These are phyloP conservation scores for Pangasius djambal DNA, from an alignment of 2,797 vertebrate genomes.

Conservation along the genomic window DNA sequence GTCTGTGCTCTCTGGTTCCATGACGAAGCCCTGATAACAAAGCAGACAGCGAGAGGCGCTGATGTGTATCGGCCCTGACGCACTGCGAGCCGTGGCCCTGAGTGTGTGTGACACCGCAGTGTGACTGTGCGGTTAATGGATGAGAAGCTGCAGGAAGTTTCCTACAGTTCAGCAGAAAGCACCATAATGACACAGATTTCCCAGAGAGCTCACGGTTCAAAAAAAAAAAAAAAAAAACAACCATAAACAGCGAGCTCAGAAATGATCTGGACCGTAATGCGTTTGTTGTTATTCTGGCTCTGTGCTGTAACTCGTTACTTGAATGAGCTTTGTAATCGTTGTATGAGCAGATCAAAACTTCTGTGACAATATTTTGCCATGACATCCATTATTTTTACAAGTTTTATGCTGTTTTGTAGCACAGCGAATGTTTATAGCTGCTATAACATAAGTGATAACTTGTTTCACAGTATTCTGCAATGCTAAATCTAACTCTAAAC, in stretches of 20 bases:
- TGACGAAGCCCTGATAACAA: slow-evolving; percentile 34
- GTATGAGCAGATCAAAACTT: not conserved
- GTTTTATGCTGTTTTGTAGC: not conserved
- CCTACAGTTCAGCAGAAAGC: slow-evolving; percentile 35
- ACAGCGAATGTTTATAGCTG: not conserved
- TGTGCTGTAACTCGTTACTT: not conserved
- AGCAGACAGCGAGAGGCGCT: slow-evolving; percentile 20
- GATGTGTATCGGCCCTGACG: slow-evolving; percentile 46
- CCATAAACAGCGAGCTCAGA: not conserved
- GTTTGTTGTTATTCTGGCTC: not conserved
- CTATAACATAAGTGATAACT: not conserved
- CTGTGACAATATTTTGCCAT: not conserved
- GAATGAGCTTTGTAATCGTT: not conserved
- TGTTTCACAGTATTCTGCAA: not conserved
- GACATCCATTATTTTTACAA: too few relatives aligned
- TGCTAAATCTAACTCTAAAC: too few relatives aligned
- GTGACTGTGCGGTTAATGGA: slow-evolving; percentile 50
- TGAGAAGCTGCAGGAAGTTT: slow-evolving; percentile 41
- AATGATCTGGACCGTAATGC: slow-evolving; percentile 3
- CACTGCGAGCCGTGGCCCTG: slow-evolving; percentile 5
- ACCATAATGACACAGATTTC: slow-evolving; percentile 38
- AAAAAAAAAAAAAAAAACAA: slow-evolving; percentile 12
- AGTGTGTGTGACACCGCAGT: slow-evolving; percentile 42
- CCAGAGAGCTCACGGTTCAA: slow-evolving; percentile 16
- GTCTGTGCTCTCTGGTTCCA: not conserved